phyloP scores from a whole-genome alignment of 1,140 invertebrate genomes.

The Cardiocondyla obscurior region DNA sequence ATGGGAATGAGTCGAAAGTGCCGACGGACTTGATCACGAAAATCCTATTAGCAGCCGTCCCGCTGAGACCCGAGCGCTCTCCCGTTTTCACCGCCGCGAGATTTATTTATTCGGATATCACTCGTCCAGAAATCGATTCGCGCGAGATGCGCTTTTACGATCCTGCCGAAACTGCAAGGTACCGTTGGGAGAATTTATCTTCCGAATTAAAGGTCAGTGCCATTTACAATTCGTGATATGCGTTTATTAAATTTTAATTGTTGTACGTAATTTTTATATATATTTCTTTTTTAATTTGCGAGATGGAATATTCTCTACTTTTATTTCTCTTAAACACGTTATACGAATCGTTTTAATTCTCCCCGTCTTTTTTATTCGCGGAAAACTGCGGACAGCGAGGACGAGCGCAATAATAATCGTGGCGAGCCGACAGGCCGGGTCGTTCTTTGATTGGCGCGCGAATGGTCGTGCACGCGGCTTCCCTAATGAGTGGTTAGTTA shows the following conservation, averaged over 20 bases:
- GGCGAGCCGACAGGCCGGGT: background rate
- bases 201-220: no score
- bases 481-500: slow-evolving; percentile 56
- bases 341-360: background rate
- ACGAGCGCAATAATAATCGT: background rate
- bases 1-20: slow-evolving; percentile 68
- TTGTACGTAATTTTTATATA: no score
- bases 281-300: background rate
- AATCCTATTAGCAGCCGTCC: slow-evolving; percentile 59
- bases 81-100: background rate
- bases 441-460: slow-evolving; percentile 33
- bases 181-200: no score
- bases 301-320: background rate
- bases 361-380: background rate
- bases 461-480: slow-evolving; percentile 21
- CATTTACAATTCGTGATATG: no score
- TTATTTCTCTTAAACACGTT: background rate
- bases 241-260: no score
- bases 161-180: no score
- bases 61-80: slow-evolving; percentile 41
- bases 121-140: no score
- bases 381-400: background rate
- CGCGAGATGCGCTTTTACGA: no score
- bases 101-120: slow-evolving; percentile 35
- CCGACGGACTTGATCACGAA: slow-evolving; percentile 62